Percentiles rank a stretch among this genome's conserved stretches.
phyloP scores from a whole-genome alignment of 2,888 invertebrate species.

The Callyntrura guangdongensis region DNA sequence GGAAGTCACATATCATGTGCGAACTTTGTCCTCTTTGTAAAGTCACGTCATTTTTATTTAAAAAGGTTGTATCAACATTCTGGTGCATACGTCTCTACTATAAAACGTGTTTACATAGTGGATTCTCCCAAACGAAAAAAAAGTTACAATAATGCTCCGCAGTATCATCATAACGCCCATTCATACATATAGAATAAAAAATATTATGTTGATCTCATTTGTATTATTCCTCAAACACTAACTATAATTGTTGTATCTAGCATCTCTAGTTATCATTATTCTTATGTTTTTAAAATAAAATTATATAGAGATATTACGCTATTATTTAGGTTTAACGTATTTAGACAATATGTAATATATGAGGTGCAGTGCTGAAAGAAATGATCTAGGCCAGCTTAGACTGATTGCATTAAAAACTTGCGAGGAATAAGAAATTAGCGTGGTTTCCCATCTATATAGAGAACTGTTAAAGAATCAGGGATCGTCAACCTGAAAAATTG shows the following conservation, averaged over 20 bases:
- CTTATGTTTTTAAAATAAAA: conserved; percentile 49
- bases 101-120: conserved; percentile 10
- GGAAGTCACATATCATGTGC: conserved; percentile 44
- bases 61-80: not conserved
- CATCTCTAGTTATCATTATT: conserved; percentile 69
- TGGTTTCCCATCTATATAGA: conserved; percentile 34
- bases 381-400: conserved; percentile 77
- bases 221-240: conserved; percentile 78
- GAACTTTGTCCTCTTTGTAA: not conserved
- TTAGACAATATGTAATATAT: conserved; percentile 41
- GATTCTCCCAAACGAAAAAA: conserved; percentile 41
- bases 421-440: not conserved
- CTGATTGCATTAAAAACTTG: conserved; percentile 64
- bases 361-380: conserved; percentile 63
- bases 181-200: conserved; percentile 52
- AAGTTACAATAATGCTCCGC: conserved; percentile 59
- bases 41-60: not conserved
- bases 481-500: too few species aligned
- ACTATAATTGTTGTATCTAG: conserved; percentile 50
- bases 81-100: conserved; percentile 55
- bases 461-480: not conserved
- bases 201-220: conserved; percentile 79
- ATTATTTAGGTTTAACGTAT: conserved; percentile 30
- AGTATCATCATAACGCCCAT: conserved; percentile 64
- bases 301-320: conserved; percentile 27